These are phyloP conservation scores for Oligia strigilis DNA, from an alignment of 2,888 invertebrate genomes.

Conservation along the genomic window DNA sequence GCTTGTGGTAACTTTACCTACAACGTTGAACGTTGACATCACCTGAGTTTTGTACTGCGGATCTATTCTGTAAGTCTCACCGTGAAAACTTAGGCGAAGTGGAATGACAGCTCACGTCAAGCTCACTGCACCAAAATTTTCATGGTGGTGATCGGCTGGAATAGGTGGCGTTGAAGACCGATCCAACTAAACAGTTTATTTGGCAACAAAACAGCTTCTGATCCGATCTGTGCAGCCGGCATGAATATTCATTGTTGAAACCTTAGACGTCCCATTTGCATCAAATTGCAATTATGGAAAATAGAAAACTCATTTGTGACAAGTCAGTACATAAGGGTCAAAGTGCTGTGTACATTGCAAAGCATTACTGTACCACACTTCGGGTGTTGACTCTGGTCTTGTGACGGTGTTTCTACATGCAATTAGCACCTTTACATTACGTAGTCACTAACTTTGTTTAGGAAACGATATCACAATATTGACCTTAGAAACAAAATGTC, in stretches of 20 bases:
- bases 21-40: neutral
- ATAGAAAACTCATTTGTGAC: constrained; percentile 23
- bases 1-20: neutral
- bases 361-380: constrained; percentile 54
- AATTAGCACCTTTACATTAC: constrained; percentile 69
- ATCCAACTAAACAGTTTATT: constrained; percentile 11
- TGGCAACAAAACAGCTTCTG: neutral
- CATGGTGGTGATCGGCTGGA: neutral
- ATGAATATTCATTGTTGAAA: constrained; percentile 23
- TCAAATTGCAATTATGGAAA: constrained; percentile 1
- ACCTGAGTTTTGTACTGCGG: neutral
- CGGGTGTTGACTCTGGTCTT: constrained; percentile 65
- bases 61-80: neutral
- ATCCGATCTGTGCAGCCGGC: neutral
- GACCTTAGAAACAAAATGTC: constrained; percentile 22
- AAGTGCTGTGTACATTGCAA: constrained; percentile 47
- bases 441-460: constrained; percentile 54
- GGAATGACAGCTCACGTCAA: neutral
- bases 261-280: constrained; percentile 9
- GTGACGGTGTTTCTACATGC: constrained; percentile 66
- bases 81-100: neutral
- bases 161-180: neutral
- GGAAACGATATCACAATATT: constrained; percentile 55
- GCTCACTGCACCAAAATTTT: neutral
- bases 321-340: constrained; percentile 26